These are phyloP conservation scores for Erythrocercus mccallii DNA, from an alignment of 2,113 vertebrate species.

Conservation along the genomic window DNA sequence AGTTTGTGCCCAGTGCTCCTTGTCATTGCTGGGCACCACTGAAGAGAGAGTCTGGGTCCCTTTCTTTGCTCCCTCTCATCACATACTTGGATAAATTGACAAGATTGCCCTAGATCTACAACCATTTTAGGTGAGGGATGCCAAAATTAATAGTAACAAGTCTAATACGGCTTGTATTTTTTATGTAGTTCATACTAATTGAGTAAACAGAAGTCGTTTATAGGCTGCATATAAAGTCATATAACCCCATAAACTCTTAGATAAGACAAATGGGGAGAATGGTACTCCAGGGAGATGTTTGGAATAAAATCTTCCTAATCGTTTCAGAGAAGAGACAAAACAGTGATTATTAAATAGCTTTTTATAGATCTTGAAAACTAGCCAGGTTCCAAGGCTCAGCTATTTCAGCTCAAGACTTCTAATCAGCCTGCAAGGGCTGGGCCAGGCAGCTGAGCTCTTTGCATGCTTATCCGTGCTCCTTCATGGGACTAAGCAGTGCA, in stretches of 20 bases:
- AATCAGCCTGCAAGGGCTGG: neutral
- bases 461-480: neutral
- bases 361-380: constrained; percentile 29
- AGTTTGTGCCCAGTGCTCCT: neutral
- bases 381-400: neutral
- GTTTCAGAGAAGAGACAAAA: neutral
- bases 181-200: neutral
- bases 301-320: neutral
- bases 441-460: neutral
- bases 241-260: neutral
- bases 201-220: neutral
- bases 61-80: neutral
- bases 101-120: neutral
- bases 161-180: neutral
- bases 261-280: neutral
- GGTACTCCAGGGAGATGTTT: neutral
- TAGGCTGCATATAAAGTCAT: neutral
- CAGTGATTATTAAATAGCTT: constrained; percentile 20
- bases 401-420: neutral
- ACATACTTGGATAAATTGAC: neutral
- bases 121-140: neutral
- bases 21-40: neutral
- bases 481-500: neutral
- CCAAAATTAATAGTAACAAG: neutral
- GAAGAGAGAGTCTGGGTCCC: neutral